phyloP scores from a whole-genome alignment of 2,113 vertebrate species.

The Myotis lucifugus region DNA sequence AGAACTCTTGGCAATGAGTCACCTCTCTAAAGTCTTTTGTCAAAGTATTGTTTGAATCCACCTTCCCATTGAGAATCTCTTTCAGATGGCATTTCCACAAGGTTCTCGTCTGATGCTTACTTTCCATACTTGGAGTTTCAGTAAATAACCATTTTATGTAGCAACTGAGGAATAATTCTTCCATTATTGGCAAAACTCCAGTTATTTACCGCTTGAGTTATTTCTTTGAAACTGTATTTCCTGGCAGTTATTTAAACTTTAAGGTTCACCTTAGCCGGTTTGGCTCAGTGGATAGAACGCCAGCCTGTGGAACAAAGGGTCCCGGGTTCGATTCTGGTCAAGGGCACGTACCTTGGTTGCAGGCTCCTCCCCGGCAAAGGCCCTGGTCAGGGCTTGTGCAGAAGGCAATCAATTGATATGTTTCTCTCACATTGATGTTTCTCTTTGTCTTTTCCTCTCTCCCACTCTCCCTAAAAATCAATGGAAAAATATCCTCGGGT shows the following conservation, averaged over 20 bases:
- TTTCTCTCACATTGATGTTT: too few relatives aligned
- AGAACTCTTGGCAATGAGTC: background rate
- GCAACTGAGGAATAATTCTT: background rate
- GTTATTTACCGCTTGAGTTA: conserved; percentile 13
- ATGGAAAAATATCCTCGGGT: too few relatives aligned
- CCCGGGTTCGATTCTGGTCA: too few relatives aligned
- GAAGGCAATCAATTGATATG: too few relatives aligned
- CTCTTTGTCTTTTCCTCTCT: too few relatives aligned
- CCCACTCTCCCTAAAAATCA: too few relatives aligned
- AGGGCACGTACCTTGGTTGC: too few relatives aligned
- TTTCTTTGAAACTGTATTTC: conserved; percentile 11
- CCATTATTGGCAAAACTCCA: background rate
- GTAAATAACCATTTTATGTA: conserved; percentile 27
- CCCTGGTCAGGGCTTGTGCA: too few relatives aligned
- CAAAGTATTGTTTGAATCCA: background rate
- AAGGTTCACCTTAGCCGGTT: too few relatives aligned
- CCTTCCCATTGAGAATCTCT: conserved; percentile 3
- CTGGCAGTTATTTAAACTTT: background rate
- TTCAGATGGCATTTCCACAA: conserved; percentile 27
- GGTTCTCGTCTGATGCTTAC: background rate
- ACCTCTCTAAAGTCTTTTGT: background rate
- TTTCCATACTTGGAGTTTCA: conserved; percentile 40
- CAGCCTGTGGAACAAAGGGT: too few relatives aligned
- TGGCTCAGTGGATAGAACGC: too few relatives aligned
- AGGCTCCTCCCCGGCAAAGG: too few relatives aligned